Evolutionary conservation across 1,140 invertebrate species (phyloP).

Genomic region (Pomacea maculata): DNA sequence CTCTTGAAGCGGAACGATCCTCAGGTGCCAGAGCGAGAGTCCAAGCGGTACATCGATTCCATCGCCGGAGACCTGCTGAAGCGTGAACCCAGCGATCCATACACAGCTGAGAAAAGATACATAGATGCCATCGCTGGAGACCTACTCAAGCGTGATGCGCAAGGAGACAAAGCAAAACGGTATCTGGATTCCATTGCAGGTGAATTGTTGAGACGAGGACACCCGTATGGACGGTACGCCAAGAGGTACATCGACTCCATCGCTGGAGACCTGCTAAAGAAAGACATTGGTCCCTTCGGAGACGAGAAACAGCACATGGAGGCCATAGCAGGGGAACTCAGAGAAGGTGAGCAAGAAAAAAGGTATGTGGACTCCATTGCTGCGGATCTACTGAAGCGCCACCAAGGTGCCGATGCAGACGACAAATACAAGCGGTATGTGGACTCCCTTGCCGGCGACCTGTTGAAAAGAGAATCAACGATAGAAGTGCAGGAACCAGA

Average conservation of each 20-base stretch:
- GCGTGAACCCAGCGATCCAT: neutral
- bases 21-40: neutral
- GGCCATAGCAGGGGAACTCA: neutral
- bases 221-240: neutral
- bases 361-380: slow-evolving; percentile 6
- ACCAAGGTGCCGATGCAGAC: neutral
- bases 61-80: slow-evolving; percentile 13
- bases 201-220: slow-evolving; percentile 1
- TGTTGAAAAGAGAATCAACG: neutral
- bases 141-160: slow-evolving; percentile 5
- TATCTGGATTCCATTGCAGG: slow-evolving; percentile 11
- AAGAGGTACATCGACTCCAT: neutral
- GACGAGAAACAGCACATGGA: neutral
- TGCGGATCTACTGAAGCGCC: neutral
- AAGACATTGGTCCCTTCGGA: neutral
- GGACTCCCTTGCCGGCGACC: slow-evolving; percentile 18
- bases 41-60: slow-evolving; percentile 7
- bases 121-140: slow-evolving; percentile 16
- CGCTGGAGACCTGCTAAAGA: slow-evolving; percentile 13
- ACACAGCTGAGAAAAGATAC: neutral
- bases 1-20: neutral
- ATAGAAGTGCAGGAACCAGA: neutral
- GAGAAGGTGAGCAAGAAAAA: neutral
- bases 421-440: slow-evolving; percentile 7
- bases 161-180: neutral